Conservation (phyloP, 2,888 invertebrate genomes). For the Sphaerophoria rueppellii region DNA sequence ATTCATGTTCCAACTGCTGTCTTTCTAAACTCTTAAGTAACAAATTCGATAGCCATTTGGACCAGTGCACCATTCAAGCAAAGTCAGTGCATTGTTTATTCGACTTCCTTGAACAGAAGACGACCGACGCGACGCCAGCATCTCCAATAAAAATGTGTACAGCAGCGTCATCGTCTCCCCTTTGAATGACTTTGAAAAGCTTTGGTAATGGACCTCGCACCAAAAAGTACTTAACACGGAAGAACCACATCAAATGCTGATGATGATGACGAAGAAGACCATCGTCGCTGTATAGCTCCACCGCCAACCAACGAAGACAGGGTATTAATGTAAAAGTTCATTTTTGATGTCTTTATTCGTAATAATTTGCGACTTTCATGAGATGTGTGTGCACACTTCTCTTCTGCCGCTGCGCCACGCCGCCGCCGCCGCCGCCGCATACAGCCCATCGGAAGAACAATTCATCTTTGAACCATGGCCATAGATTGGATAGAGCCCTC, state of each 20-base stretch:
- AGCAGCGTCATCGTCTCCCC: too few relatives aligned
- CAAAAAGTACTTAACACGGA: conserved; percentile 49
- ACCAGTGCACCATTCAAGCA: not conserved
- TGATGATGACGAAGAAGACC: not conserved
- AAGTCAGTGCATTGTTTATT: conserved; percentile 60
- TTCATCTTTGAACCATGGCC: conserved; percentile 67
- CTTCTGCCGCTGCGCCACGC: too few relatives aligned
- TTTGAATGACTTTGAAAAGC: conserved; percentile 39
- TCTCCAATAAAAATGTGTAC: too few relatives aligned
- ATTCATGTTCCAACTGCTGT: conserved; percentile 61
- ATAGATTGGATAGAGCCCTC: conserved; percentile 15
- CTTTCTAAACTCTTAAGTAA: conserved; percentile 46
- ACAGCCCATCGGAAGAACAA: conserved; percentile 51
- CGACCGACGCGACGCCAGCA: not conserved
- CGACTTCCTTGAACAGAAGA: conserved; percentile 62
- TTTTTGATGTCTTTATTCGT: conserved; percentile 73
- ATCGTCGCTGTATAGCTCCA: not conserved
- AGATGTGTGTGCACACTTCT: conserved; percentile 49
- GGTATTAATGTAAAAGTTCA: conserved; percentile 72
- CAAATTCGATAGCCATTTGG: conserved; percentile 46
- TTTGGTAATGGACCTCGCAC: conserved; percentile 61
- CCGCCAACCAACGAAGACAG: conserved; percentile 59
- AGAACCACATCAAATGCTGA: conserved; percentile 46
- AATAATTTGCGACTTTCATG: conserved; percentile 71
- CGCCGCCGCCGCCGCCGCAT: not conserved